A percentile compares a stretch with the other conserved stretches of the same genome.
These are phyloP conservation scores for Oncorhynchus nerka DNA, from an alignment of 2,113 vertebrate species.

Conservation along the genomic window DNA sequence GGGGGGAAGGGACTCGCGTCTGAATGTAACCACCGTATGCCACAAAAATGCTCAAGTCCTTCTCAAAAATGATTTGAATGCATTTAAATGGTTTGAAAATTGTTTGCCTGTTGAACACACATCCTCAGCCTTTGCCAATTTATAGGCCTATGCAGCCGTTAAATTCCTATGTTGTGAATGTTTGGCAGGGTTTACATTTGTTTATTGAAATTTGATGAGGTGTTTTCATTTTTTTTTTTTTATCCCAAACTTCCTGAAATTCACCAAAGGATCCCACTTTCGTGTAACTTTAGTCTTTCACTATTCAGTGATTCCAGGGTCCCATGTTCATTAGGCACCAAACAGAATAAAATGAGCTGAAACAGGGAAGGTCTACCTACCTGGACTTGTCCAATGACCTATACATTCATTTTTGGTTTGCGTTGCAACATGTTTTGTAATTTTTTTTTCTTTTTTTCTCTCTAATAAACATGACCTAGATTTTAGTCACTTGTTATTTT, in stretches of 20 bases:
- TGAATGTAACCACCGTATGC: conserved; percentile 58
- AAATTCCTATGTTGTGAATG: neutral
- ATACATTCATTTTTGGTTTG: too few relatives aligned
- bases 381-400: too few relatives aligned
- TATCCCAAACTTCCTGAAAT: neutral
- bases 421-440: too few relatives aligned
- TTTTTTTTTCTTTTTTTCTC: too few relatives aligned
- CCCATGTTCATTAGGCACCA: too few relatives aligned
- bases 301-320: neutral
- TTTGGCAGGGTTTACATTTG: too few relatives aligned
- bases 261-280: neutral
- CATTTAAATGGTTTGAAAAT: conserved; percentile 4
- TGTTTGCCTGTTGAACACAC: neutral
- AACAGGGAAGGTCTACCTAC: too few relatives aligned
- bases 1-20: conserved; percentile 18
- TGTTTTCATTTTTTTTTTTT: neutral
- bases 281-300: neutral
- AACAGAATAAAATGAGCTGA: too few relatives aligned
- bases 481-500: too few relatives aligned
- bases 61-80: neutral
- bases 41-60: conserved; percentile 8
- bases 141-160: neutral
- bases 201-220: too few relatives aligned
- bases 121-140: neutral
- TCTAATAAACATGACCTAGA: too few relatives aligned